Evolutionary conservation across 2,797 vertebrate genomes (phyloP).

Genomic region (Chloroceryle amazona): DNA sequence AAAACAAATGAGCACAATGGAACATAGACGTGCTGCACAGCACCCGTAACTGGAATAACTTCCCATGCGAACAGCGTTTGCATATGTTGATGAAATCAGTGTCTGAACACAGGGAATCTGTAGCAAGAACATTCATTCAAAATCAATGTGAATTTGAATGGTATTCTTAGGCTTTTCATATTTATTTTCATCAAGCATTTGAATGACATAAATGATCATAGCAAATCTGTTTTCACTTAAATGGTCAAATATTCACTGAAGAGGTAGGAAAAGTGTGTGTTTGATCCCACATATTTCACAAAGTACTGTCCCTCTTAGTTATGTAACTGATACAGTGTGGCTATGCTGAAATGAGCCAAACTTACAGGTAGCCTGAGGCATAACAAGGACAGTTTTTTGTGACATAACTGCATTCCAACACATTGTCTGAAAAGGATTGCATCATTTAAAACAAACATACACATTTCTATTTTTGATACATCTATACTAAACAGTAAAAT

Average conservation of each 20-base stretch:
- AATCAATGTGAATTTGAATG: background rate
- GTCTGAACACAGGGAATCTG: background rate
- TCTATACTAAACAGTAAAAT: background rate
- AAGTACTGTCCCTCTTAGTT: background rate
- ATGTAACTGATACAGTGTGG: background rate
- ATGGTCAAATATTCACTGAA: background rate
- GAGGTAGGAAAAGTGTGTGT: background rate
- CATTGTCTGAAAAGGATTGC: background rate
- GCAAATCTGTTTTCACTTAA: background rate
- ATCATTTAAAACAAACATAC: background rate
- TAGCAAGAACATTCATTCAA: background rate
- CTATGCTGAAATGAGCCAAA: background rate
- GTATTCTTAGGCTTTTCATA: background rate
- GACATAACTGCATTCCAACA: background rate
- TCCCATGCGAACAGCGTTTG: background rate
- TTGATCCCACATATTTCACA: background rate
- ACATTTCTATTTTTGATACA: background rate
- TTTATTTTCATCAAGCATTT: background rate
- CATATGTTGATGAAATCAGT: background rate
- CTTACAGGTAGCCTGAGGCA: background rate
- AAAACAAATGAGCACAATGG: background rate
- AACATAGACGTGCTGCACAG: background rate
- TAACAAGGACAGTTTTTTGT: fast-evolving
- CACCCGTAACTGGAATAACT: background rate
- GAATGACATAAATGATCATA: background rate